Conservation (phyloP, 2,113 vertebrate species). For the Malurus cyaneus region DNA sequence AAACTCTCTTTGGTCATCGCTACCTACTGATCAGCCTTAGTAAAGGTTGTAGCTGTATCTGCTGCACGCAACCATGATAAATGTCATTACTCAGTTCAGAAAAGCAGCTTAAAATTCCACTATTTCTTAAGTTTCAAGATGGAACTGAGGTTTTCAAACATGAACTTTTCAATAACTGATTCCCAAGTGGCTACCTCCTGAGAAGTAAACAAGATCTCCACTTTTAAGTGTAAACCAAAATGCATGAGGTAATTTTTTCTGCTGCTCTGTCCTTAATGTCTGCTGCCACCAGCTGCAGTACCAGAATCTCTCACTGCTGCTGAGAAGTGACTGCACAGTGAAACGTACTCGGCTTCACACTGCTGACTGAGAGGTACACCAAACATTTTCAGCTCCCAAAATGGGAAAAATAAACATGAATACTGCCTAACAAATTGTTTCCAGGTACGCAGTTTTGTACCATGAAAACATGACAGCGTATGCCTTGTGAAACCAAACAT, state of each 20-base stretch:
- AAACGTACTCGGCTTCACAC: not conserved
- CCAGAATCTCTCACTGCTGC: not conserved
- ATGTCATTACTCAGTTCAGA: not conserved
- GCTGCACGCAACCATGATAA: not conserved
- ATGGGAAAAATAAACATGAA: not conserved
- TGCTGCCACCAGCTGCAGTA: not conserved
- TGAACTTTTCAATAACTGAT: not conserved
- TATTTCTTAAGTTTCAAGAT: not conserved
- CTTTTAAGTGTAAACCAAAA: not conserved
- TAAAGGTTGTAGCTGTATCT: not conserved
- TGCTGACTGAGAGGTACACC: not conserved
- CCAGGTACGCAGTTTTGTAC: not conserved
- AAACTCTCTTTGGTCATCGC: not conserved
- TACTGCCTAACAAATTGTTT: not conserved
- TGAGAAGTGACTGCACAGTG: not conserved
- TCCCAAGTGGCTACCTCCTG: not conserved
- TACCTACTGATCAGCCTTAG: not conserved
- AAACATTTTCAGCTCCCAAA: not conserved
- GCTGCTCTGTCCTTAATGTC: not conserved
- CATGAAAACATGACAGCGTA: not conserved
- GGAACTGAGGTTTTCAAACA: not conserved
- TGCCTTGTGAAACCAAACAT: not conserved
- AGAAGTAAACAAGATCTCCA: not conserved
- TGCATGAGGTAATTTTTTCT: not conserved
- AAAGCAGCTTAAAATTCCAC: not conserved